phyloP scores from a whole-genome alignment of 2,797 vertebrate genomes.

The Antennarius maculatus region DNA sequence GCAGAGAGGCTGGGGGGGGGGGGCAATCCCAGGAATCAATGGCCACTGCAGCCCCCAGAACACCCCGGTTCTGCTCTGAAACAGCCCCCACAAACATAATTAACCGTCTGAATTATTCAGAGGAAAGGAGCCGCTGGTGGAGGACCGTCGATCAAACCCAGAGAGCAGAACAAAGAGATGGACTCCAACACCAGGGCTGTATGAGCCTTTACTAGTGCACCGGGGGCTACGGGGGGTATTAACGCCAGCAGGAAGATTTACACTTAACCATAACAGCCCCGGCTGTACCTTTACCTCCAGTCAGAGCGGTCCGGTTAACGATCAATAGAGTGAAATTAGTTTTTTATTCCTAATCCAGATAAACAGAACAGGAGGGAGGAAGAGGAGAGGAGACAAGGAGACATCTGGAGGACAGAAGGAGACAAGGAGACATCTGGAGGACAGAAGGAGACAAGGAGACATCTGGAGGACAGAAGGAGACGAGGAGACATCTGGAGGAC shows the following conservation, averaged over 20 bases:
- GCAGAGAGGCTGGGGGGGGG: conserved; percentile 23
- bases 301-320: background rate
- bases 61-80: conserved; percentile 62
- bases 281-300: conserved; percentile 22
- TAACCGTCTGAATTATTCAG: conserved; percentile 68
- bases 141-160: conserved; percentile 29
- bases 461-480: no score
- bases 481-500: no score
- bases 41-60: conserved; percentile 54
- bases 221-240: conserved; percentile 7
- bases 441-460: conserved; percentile 20
- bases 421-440: conserved; percentile 21
- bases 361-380: no score
- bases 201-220: conserved; percentile 18
- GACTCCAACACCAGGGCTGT: conserved; percentile 23
- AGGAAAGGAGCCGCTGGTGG: conserved; percentile 47
- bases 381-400: background rate
- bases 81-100: conserved; percentile 64
- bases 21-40: conserved; percentile 64
- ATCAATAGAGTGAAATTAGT: conserved; percentile 25
- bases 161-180: conserved; percentile 29
- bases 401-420: conserved; percentile 19
- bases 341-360: conserved; percentile 11
- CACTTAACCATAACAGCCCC: background rate
- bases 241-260: conserved; percentile 43